Percentiles rank a stretch among this genome's conserved stretches.
These are phyloP conservation scores for Nyctereutes procyonoides DNA, from an alignment of 2,113 vertebrate species.

Conservation along the genomic window DNA sequence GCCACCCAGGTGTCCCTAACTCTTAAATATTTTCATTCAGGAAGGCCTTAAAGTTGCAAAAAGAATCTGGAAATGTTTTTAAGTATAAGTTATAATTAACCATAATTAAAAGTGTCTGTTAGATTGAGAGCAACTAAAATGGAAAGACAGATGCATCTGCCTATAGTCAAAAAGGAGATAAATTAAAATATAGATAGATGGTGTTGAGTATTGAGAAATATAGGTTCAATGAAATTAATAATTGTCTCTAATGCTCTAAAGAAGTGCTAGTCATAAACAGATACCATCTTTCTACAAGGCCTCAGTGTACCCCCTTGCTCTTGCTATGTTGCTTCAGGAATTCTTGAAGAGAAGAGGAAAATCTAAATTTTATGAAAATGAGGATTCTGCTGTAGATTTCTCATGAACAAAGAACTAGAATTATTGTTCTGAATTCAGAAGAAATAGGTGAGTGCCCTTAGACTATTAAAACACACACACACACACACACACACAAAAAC, in stretches of 20 bases:
- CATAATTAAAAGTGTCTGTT: neutral
- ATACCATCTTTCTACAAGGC: neutral
- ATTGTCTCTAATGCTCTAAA: neutral
- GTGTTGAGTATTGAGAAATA: neutral
- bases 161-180: neutral
- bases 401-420: neutral
- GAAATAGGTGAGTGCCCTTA: neutral
- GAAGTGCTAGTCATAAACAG: neutral
- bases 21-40: constrained; percentile 12
- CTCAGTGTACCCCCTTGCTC: neutral
- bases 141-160: neutral
- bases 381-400: neutral
- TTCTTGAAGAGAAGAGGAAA: neutral
- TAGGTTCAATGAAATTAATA: neutral
- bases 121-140: neutral
- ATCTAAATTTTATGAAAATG: neutral
- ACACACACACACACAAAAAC: too few species aligned
- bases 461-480: neutral
- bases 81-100: neutral
- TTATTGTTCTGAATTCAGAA: neutral
- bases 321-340: neutral
- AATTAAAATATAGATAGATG: neutral
- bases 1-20: neutral
- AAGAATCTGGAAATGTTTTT: constrained; percentile 9
- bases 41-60: neutral